A percentile compares a stretch with the other conserved stretches of the same genome.
These are phyloP conservation scores for Heterodera filipjevi DNA, from an alignment of 2,888 invertebrate genomes.

Conservation along the genomic window DNA sequence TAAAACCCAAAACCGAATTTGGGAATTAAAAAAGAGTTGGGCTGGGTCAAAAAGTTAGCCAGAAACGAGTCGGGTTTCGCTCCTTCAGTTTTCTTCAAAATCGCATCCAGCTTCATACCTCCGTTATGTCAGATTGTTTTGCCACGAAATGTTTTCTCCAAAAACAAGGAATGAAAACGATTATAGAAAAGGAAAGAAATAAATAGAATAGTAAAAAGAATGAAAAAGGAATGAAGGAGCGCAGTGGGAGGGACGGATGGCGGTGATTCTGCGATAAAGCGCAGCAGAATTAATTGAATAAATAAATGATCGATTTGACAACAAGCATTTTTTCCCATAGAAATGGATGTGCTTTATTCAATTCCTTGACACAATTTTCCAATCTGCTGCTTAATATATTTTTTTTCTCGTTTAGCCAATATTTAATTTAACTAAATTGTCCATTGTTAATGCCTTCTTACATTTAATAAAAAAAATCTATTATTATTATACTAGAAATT, in stretches of 20 bases:
- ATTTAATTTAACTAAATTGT: no score
- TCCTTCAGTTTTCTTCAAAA: no score
- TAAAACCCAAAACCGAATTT: no score
- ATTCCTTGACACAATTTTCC: no score
- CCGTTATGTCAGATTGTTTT: background rate
- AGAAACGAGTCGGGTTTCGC: no score
- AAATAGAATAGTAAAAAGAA: background rate
- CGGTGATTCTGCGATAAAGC: background rate
- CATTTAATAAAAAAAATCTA: background rate
- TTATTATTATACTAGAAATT: background rate
- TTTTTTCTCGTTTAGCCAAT: no score
- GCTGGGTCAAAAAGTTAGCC: no score
- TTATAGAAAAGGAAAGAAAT: background rate
- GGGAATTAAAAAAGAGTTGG: no score
- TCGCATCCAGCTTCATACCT: no score
- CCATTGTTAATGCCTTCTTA: background rate
- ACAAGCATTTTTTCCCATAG: background rate
- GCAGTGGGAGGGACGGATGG: background rate
- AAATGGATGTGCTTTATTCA: background rate
- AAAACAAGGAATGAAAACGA: background rate
- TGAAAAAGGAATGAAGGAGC: background rate
- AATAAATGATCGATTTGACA: background rate
- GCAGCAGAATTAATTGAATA: background rate
- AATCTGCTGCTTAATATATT: no score
- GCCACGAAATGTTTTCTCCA: background rate